phyloP scores from a whole-genome alignment of 2,113 vertebrate species.

The Rallus limicola region DNA sequence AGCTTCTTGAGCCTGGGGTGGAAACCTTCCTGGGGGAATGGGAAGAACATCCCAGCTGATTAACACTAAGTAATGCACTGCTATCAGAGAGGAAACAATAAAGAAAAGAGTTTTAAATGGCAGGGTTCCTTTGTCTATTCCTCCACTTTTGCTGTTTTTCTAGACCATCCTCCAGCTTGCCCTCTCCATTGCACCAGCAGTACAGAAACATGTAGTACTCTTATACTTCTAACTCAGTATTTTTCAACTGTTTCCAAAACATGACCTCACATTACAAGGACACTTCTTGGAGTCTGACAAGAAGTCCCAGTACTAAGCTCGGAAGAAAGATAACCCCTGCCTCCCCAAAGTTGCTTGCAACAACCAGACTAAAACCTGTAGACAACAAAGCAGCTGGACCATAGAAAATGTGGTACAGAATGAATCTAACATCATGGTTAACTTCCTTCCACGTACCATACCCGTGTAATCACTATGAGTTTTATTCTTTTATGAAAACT shows the following conservation, averaged over 20 bases:
- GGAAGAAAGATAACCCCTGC: neutral
- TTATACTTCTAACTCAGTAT: neutral
- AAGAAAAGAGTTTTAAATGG: neutral
- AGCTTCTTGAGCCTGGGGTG: neutral
- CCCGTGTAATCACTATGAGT: neutral
- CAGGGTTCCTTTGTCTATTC: neutral
- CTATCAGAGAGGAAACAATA: neutral
- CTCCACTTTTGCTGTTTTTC: neutral
- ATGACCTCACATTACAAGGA: neutral
- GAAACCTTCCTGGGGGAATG: neutral
- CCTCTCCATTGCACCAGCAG: neutral
- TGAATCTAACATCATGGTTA: neutral
- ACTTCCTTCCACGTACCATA: neutral
- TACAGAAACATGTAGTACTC: neutral
- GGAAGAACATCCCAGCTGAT: conserved; percentile 9
- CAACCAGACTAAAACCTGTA: neutral
- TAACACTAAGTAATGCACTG: neutral
- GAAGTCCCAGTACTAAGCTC: neutral
- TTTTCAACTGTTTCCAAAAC: neutral
- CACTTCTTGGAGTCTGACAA: neutral
- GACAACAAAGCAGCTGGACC: neutral
- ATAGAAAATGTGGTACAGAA: neutral
- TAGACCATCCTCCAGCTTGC: neutral
- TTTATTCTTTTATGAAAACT: neutral
- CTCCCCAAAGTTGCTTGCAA: neutral